Evolutionary conservation across 1,140 invertebrate genomes (phyloP).

Genomic region (Drosophila willistoni): DNA sequence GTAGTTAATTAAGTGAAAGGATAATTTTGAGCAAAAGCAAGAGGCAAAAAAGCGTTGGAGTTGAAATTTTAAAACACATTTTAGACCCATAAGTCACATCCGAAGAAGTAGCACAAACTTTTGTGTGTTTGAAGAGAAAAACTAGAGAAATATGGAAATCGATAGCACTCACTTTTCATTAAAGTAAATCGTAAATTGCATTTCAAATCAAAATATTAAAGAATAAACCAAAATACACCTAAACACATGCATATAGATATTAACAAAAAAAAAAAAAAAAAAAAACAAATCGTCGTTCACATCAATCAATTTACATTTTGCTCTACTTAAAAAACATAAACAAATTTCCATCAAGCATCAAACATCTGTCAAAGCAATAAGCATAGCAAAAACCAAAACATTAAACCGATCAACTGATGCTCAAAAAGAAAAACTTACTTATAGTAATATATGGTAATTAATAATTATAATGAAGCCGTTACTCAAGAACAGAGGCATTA

Average conservation of each 20-base stretch:
- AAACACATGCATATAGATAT: background rate
- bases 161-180: constrained; percentile 35
- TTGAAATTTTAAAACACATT: constrained; percentile 33
- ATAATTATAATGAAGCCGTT: constrained; percentile 5
- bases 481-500: constrained; percentile 21
- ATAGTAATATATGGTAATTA: constrained; percentile 33
- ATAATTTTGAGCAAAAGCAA: constrained; percentile 4
- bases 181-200: constrained; percentile 27
- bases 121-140: constrained; percentile 37
- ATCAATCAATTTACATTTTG: constrained; percentile 18
- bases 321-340: background rate
- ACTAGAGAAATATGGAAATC: constrained; percentile 41
- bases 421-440: constrained; percentile 36
- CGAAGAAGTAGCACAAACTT: constrained; percentile 6
- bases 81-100: constrained; percentile 5
- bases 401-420: constrained; percentile 35
- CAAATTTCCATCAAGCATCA: constrained; percentile 7
- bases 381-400: background rate
- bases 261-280: background rate
- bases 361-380: constrained; percentile 42
- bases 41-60: constrained; percentile 22
- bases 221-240: background rate
- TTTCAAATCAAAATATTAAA: constrained; percentile 44
- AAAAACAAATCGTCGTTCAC: constrained; percentile 24
- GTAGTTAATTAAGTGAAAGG: constrained; percentile 29